phyloP scores from a whole-genome alignment of 2,888 invertebrate genomes.

The Teleiodes luculella region DNA sequence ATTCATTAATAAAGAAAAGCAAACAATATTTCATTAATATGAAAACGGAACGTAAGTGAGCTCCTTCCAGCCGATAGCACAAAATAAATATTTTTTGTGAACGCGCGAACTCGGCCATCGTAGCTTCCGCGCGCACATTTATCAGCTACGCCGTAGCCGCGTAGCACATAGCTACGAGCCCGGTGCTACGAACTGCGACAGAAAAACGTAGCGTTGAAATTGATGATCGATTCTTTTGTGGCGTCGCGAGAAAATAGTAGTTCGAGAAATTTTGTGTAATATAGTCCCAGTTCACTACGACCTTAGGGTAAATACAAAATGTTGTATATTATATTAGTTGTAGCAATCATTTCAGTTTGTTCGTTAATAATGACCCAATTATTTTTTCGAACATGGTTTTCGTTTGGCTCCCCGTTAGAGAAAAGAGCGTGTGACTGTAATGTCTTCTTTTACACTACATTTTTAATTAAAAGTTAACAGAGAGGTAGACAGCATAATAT shows the following conservation, averaged over 20 bases:
- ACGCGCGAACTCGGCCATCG: background rate
- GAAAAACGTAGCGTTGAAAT: constrained; percentile 11
- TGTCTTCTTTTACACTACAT: too few relatives aligned
- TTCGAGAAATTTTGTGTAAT: background rate
- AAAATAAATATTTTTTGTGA: constrained; percentile 4
- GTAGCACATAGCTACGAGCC: constrained; percentile 5
- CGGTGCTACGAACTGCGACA: constrained; percentile 8
- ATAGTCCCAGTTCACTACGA: too few relatives aligned
- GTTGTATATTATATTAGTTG: too few relatives aligned
- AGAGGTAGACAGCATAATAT: too few relatives aligned
- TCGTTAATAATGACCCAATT: too few relatives aligned
- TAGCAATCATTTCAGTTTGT: too few relatives aligned
- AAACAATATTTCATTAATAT: background rate
- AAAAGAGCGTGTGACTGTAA: too few relatives aligned
- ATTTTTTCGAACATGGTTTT: too few relatives aligned
- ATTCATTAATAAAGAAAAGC: too few relatives aligned
- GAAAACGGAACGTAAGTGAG: background rate
- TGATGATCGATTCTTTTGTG: constrained; percentile 12
- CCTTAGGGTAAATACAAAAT: too few relatives aligned
- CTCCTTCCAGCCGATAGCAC: background rate
- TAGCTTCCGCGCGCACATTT: constrained; percentile 3
- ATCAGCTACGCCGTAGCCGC: constrained; percentile 12
- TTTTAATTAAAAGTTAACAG: too few relatives aligned
- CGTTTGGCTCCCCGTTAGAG: too few relatives aligned
- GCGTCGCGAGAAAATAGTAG: constrained; percentile 7